Conservation (phyloP, 37 sponge, comb jelly and placozoan genomes). For the Halichondria panicea region DNA sequence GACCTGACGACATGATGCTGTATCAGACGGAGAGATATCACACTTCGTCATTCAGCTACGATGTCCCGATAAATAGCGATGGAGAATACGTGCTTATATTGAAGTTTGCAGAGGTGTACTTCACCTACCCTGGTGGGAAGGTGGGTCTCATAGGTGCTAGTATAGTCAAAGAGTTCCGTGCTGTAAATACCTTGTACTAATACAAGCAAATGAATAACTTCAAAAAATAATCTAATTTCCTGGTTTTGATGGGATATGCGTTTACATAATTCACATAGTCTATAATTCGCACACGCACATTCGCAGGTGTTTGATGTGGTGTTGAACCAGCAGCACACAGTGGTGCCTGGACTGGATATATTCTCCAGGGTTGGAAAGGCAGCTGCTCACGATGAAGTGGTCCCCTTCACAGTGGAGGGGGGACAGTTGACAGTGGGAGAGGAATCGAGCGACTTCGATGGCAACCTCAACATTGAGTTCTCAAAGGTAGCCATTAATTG, state of each 20-base stretch:
- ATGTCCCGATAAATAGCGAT: constrained; percentile 63
- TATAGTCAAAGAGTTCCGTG: not conserved
- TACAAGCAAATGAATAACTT: too few relatives aligned
- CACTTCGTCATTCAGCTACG: constrained; percentile 70
- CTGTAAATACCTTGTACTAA: not conserved
- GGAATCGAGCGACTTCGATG: constrained; percentile 68
- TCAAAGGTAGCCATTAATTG: constrained; percentile 71
- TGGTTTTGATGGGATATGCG: too few relatives aligned
- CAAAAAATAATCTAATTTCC: too few relatives aligned
- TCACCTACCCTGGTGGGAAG: constrained; percentile 70
- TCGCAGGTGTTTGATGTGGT: constrained; percentile 89
- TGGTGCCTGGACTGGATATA: constrained; percentile 83
- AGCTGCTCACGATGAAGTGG: constrained; percentile 84
- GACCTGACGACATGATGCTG: constrained; percentile 72
- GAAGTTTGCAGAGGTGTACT: constrained; percentile 96
- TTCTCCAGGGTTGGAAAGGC: constrained; percentile 86
- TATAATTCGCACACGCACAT: too few relatives aligned
- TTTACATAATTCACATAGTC: too few relatives aligned
- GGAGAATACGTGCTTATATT: constrained; percentile 85
- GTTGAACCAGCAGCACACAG: constrained; percentile 67
- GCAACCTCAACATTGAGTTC: constrained; percentile 81
- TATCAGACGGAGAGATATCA: constrained; percentile 96
- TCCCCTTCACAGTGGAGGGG: constrained; percentile 72
- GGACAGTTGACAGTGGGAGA: constrained; percentile 58
- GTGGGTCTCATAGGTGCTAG: constrained; percentile 26